Base-by-base conservation (phyloP, 2,888 invertebrate genomes). In the Lasioglossum malachurum region DNA sequence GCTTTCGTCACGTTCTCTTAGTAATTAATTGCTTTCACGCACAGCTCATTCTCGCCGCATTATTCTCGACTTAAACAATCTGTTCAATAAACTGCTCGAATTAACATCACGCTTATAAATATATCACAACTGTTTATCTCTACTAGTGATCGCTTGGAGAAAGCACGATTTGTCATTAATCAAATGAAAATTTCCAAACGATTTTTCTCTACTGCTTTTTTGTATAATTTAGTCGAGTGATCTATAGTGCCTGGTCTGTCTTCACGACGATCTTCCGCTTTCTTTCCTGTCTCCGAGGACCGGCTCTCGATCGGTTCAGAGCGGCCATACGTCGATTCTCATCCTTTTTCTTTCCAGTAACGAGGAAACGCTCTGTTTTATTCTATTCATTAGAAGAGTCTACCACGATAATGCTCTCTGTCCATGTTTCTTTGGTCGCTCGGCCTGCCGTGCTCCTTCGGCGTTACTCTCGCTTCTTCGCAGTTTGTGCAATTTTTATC, bases 391-490 rank as follows among this genome's bases (percentile, higher is more conserved):
- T 77, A n/a, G 69, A n/a, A 46, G 67, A 49, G 69, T 69, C 73
- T n/a, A 80, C 49, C 64, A 67, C 35, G 67, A 60, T 83, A 87
- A 75, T 90, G 91, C 91, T 91, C 93, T 91, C 91, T 94, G 93
- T 94, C 92, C 93, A 93, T 93, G 93, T 94, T 94, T 95, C 95
- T 94, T 94, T 94, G 93, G 93, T 94, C 93, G 93, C 93, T 94
- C 92, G 89, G 91, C 93, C 92, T 92, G 90, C 88, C 91, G 93
- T 92, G 92, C 91, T 88, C 91, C 85, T 91, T 92, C 91, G 90
- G 91, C 93, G 91, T 90, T 75, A 90, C 89, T 91, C 85, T 92
- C 91, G 90, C 90, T 90, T 91, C 60, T 60, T 60, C 77, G 89
- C 86, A 87, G 64, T 79, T 87, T 87, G 79, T 80, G 88, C 87